phyloP scores from a whole-genome alignment of 35 echinoderm and acorn worm genomes.

The Nesometra sesokonis region DNA sequence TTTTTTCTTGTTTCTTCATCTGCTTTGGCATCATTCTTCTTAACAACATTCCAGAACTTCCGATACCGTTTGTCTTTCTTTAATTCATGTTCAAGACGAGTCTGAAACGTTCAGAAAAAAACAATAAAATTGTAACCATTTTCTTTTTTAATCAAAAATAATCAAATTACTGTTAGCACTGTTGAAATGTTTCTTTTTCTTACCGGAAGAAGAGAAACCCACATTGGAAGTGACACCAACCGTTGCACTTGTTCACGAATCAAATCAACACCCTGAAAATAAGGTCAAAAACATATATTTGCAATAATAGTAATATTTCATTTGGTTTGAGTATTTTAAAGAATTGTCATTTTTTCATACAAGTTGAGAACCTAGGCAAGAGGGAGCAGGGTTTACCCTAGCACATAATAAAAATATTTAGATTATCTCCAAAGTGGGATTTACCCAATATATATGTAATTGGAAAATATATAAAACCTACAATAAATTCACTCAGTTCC shows the following conservation, averaged over 20 bases:
- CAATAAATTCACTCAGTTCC: too few species aligned
- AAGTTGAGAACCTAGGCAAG: too few species aligned
- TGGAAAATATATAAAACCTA: too few species aligned
- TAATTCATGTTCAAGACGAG: conserved; percentile 68
- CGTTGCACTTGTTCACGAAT: conserved; percentile 93
- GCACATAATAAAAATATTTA: too few species aligned
- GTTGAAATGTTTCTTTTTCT: conserved; percentile 18
- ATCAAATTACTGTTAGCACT: too few species aligned
- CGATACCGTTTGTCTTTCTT: conserved; percentile 68
- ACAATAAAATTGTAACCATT: too few species aligned
- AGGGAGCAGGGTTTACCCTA: too few species aligned
- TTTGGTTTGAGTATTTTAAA: background rate
- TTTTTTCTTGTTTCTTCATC: conserved; percentile 62
- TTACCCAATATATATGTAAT: too few species aligned
- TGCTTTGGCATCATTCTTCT: conserved; percentile 81
- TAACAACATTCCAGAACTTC: conserved; percentile 96
- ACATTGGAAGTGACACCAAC: conserved; percentile 86
- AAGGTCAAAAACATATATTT: background rate
- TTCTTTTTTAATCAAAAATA: too few species aligned
- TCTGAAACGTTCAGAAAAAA: conserved; percentile 29
- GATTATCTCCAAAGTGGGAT: too few species aligned
- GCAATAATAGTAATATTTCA: background rate
- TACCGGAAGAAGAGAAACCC: conserved; percentile 81
- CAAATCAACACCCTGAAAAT: conserved; percentile 77
- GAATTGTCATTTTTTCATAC: too few species aligned